These are phyloP conservation scores for Hirundichthys speculiger DNA, from an alignment of 2,113 vertebrate genomes.

Conservation along the genomic window DNA sequence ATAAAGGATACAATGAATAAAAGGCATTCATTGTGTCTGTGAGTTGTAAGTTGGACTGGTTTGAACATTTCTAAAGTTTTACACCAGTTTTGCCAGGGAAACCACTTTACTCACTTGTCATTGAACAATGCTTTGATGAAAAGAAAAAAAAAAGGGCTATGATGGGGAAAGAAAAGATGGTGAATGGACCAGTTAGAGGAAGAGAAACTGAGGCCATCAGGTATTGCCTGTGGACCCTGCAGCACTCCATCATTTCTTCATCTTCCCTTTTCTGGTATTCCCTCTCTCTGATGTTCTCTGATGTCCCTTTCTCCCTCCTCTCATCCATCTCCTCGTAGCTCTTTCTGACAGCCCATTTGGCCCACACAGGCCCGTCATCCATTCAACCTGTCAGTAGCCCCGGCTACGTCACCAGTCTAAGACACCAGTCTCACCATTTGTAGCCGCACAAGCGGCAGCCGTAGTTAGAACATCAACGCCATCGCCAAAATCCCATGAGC, in stretches of 20 bases:
- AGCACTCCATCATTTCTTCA: conserved; percentile 60
- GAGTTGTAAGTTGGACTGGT: too few species aligned
- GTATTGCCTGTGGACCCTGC: conserved; percentile 40
- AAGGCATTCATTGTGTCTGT: too few species aligned
- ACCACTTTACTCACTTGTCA: conserved; percentile 4
- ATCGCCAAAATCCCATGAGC: conserved; percentile 18
- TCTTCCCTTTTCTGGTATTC: conserved; percentile 42
- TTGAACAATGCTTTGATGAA: conserved; percentile 6
- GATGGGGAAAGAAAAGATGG: conserved; percentile 1
- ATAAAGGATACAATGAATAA: too few species aligned
- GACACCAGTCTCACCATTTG: conserved; percentile 9
- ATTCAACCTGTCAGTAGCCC: conserved; percentile 66
- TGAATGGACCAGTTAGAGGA: conserved; percentile 27
- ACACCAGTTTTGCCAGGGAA: neutral
- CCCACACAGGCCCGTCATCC: conserved; percentile 64
- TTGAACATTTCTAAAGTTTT: neutral
- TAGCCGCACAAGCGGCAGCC: conserved; percentile 10
- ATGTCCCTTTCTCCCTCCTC: conserved; percentile 59
- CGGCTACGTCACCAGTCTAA: conserved; percentile 24
- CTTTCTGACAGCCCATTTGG: conserved; percentile 72
- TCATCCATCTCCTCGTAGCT: conserved; percentile 71
- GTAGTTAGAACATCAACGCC: conserved; percentile 9
- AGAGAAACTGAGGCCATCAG: conserved; percentile 40
- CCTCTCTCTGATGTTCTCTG: conserved; percentile 38
- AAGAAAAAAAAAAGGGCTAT: neutral